Evolutionary conservation across 2,113 vertebrate genomes (phyloP).

Genomic region (Rhegmatorhina hoffmannsi): DNA sequence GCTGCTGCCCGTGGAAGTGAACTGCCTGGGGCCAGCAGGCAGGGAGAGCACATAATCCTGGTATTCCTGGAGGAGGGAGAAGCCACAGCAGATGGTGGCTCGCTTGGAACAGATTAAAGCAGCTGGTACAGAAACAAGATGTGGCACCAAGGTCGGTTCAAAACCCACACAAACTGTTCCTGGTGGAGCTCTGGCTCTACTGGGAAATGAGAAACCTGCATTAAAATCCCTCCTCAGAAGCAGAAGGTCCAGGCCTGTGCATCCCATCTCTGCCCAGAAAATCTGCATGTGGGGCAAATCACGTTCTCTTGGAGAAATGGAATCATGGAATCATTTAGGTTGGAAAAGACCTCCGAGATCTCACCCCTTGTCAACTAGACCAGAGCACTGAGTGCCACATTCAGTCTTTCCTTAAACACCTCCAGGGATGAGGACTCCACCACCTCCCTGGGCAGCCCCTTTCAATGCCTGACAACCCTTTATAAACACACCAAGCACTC

Average conservation of each 20-base stretch:
- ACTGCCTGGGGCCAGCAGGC: background rate
- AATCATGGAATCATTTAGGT: background rate
- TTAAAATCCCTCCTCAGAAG: background rate
- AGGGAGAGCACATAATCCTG: background rate
- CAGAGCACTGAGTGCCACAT: background rate
- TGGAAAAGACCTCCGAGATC: background rate
- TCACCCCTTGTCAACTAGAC: background rate
- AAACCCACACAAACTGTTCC: background rate
- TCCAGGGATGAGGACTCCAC: background rate
- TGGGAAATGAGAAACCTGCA: background rate
- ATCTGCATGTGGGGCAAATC: background rate
- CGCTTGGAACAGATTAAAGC: background rate
- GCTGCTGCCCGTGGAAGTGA: background rate
- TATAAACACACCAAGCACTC: background rate
- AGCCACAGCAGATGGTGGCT: conserved; percentile 10
- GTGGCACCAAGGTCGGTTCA: background rate
- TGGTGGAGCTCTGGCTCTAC: background rate
- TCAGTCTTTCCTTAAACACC: background rate
- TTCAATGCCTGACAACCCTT: background rate
- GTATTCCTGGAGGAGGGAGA: background rate
- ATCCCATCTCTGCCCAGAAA: background rate
- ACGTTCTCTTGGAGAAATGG: background rate
- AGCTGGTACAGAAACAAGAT: background rate
- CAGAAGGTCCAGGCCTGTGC: background rate
- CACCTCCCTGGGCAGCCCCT: background rate